These are phyloP conservation scores for Reinhardtius hippoglossoides DNA, from an alignment of 2,113 vertebrate species.

Conservation along the genomic window DNA sequence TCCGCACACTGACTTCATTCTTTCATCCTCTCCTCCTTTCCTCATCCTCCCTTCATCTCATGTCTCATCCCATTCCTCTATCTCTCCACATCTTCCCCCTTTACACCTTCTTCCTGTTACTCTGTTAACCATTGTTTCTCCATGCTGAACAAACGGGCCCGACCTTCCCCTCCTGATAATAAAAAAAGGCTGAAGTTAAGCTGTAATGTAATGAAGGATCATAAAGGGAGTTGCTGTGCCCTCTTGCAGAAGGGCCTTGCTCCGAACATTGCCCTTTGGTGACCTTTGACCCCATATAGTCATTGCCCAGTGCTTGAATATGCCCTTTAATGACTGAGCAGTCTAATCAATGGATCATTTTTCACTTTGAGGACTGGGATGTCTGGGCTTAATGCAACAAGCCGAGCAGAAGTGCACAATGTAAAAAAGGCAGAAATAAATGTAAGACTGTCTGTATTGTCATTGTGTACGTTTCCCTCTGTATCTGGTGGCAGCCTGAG, in stretches of 20 bases:
- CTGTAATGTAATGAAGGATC: slow-evolving; percentile 79
- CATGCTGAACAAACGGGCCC: slow-evolving; percentile 33
- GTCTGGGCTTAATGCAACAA: slow-evolving; percentile 16
- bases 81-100: slow-evolving; percentile 14
- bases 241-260: slow-evolving; percentile 65
- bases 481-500: background rate
- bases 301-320: slow-evolving; percentile 74
- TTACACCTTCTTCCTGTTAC: slow-evolving; percentile 45
- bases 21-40: slow-evolving; percentile 43
- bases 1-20: slow-evolving; percentile 44
- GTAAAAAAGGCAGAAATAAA: slow-evolving; percentile 11
- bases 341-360: slow-evolving; percentile 81
- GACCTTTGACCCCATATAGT: slow-evolving; percentile 82
- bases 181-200: slow-evolving; percentile 34
- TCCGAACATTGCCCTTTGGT: slow-evolving; percentile 76
- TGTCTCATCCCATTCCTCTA: slow-evolving; percentile 46
- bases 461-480: slow-evolving; percentile 9
- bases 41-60: slow-evolving; percentile 34
- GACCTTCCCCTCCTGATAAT: slow-evolving; percentile 4
- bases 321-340: slow-evolving; percentile 80
- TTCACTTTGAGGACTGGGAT: slow-evolving; percentile 64
- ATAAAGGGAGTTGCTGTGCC: slow-evolving; percentile 75
- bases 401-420: slow-evolving; percentile 2
- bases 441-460: background rate
- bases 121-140: slow-evolving; percentile 44